Base-by-base conservation (phyloP, 2,888 invertebrate species). In the Acheta domesticus region DNA sequence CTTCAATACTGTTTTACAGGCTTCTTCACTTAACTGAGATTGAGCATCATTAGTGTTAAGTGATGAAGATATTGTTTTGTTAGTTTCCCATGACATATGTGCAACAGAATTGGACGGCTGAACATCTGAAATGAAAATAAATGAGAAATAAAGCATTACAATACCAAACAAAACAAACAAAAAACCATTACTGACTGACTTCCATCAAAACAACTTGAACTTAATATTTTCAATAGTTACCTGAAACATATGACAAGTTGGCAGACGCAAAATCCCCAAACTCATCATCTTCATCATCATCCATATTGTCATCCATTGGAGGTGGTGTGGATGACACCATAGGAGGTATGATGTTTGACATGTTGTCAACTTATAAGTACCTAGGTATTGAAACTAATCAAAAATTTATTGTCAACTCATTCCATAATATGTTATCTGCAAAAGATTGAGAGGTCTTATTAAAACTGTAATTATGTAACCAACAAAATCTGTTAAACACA, bases 311-410 rank as follows among this genome's bases (percentile, higher is more conserved):
- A 83, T 91, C 91, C 81, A 91, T 88, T 81, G 92, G 92, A 82
- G 92, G 92, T 84, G 92, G 92, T 84, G 91, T 91, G 81, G 90
- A 90, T 84, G 91, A 91, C 84, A 92, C 90, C 83, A 92, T 88
- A 82, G 92, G 92, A 86, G 92, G 92, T 86, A 92, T 82, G 36
- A 82, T 79, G 62, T 81, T 81, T 16, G 82, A 81, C 82, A 83
- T 83, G 48, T 76, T 80, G 76, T 36, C 36, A 36, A 36, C 36
- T 36, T 36, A 36, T 36, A 36, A 36, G 36, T n/a, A 73, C n/a
- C 73, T 73, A 73, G 11, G 73, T 73, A 20, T 20, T 73, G 19
- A 73, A 19, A 8, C 19, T 73, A 19, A n/a, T 73, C 19, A 73
- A n/a, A 73, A n/a, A 19, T 73, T 73, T 73, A 73, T 73, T n/a